Evolutionary conservation across 2,888 invertebrate genomes (phyloP).

Genomic region (Tyria jacobaeae): DNA sequence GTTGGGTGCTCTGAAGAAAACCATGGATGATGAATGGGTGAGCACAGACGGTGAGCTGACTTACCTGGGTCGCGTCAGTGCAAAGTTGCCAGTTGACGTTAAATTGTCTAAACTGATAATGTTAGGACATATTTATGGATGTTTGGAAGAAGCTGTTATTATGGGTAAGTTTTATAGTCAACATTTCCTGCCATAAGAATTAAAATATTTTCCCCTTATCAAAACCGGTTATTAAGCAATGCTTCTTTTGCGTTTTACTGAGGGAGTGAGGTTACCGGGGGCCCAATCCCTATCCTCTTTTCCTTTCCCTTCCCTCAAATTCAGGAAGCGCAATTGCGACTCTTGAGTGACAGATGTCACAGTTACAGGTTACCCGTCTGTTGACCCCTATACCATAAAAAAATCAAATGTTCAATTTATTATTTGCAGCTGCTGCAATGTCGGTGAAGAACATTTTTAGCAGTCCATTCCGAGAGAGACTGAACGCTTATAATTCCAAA

Average conservation of each 20-base stretch:
- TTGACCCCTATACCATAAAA: too few relatives aligned
- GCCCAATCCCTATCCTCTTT: too few relatives aligned
- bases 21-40: slow-evolving; percentile 81
- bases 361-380: too few relatives aligned
- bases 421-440: slow-evolving; percentile 91
- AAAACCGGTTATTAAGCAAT: too few relatives aligned
- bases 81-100: slow-evolving; percentile 93
- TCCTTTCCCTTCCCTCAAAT: too few relatives aligned
- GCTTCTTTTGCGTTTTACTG: too few relatives aligned
- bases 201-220: too few relatives aligned
- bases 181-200: neutral
- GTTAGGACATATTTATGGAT: slow-evolving; percentile 94
- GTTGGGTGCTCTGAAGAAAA: slow-evolving; percentile 92
- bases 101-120: slow-evolving; percentile 93
- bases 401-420: neutral
- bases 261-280: too few relatives aligned
- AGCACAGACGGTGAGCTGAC: slow-evolving; percentile 94
- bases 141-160: slow-evolving; percentile 93
- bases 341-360: too few relatives aligned
- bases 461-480: slow-evolving; percentile 89
- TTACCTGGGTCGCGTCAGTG: slow-evolving; percentile 94
- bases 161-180: slow-evolving; percentile 87
- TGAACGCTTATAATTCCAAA: slow-evolving; percentile 91
- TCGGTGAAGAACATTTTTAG: slow-evolving; percentile 93
- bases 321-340: too few relatives aligned